phyloP scores from a whole-genome alignment of 37 sponge, comb jelly and placozoan genomes.

The Aplysina aerophoba region DNA sequence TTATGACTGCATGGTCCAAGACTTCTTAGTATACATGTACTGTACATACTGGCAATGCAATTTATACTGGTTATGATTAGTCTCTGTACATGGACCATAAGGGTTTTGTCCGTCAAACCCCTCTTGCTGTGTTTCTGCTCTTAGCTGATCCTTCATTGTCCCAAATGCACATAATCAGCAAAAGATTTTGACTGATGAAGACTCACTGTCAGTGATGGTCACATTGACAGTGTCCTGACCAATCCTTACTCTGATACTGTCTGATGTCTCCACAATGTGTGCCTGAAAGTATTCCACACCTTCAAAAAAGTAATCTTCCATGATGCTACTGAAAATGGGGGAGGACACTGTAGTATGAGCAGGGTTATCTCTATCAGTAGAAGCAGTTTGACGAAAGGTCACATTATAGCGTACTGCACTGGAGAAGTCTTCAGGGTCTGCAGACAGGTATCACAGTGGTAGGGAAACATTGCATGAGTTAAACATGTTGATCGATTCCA shows the following conservation, averaged over 20 bases:
- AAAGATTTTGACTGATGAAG: too few species aligned
- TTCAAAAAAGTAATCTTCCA: neutral
- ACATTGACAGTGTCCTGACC: neutral
- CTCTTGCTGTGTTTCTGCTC: too few species aligned
- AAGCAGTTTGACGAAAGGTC: neutral
- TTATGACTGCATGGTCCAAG: too few species aligned
- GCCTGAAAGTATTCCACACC: neutral
- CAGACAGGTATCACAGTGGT: too few species aligned
- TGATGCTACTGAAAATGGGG: neutral
- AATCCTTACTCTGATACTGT: neutral
- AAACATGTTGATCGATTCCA: too few species aligned
- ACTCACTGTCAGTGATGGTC: neutral
- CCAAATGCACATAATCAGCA: neutral
- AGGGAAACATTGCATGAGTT: too few species aligned
- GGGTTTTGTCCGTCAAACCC: too few species aligned
- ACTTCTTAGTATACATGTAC: too few species aligned
- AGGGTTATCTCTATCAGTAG: neutral
- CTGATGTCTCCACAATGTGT: slow-evolving; percentile 1
- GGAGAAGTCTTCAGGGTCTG: slow-evolving; percentile 7
- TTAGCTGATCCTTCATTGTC: too few species aligned
- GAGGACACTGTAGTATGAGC: neutral
- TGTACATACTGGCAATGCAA: too few species aligned
- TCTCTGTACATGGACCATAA: too few species aligned
- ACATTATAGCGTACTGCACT: neutral
- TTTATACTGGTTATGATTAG: too few species aligned